Conservation (phyloP, 2,797 vertebrate genomes). For the Petrocephalus sullivani region DNA sequence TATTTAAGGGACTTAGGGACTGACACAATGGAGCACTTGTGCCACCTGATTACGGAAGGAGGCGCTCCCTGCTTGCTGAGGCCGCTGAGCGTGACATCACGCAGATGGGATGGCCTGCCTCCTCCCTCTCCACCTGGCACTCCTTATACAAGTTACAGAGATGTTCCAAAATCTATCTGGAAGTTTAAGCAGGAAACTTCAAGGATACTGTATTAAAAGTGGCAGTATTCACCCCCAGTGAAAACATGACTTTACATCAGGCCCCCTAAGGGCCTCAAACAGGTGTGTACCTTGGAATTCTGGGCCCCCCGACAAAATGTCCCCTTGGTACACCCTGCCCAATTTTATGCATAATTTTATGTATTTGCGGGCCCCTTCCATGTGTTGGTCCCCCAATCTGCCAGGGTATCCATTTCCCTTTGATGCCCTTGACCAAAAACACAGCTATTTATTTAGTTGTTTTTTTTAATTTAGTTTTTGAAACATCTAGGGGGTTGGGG, state of each 20-base stretch:
- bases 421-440: background rate
- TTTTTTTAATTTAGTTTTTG: background rate
- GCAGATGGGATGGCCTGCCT: background rate
- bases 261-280: background rate
- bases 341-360: background rate
- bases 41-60: conserved; percentile 7
- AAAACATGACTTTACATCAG: no score
- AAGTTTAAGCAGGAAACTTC: background rate
- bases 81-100: background rate
- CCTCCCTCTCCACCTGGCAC: background rate
- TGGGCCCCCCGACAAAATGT: background rate
- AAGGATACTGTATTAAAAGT: background rate
- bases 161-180: background rate
- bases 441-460: background rate
- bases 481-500: background rate
- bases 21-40: conserved; percentile 1
- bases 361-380: no score
- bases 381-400: background rate
- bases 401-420: background rate
- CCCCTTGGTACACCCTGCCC: background rate
- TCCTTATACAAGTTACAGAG: background rate
- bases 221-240: background rate
- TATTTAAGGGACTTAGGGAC: background rate
- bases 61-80: conserved; percentile 13
- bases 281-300: background rate